Conservation (phyloP, 2,888 invertebrate species). For the Andrena bucephala region DNA sequence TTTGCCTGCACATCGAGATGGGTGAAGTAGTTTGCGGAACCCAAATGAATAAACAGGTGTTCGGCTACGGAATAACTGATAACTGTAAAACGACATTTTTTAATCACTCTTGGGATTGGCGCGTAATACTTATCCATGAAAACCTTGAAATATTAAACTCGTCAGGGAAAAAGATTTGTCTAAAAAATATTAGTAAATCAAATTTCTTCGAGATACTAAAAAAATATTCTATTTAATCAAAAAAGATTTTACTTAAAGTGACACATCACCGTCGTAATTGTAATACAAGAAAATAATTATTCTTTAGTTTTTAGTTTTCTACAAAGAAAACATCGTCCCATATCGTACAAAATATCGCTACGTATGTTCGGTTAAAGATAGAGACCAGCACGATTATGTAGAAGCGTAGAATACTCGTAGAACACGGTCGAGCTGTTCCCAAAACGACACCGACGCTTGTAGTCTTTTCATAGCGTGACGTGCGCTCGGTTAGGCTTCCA, state of each 20-base stretch:
- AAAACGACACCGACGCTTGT: neutral
- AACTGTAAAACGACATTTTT: slow-evolving; percentile 60
- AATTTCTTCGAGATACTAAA: too few species aligned
- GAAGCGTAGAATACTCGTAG: neutral
- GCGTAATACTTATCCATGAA: neutral
- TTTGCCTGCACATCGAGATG: slow-evolving; percentile 63
- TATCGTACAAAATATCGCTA: too few species aligned
- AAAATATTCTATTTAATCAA: too few species aligned
- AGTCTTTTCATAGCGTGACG: neutral
- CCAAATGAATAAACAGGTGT: slow-evolving; percentile 66
- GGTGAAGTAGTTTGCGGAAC: slow-evolving; percentile 65
- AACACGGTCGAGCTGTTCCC: neutral
- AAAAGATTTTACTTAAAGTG: too few species aligned
- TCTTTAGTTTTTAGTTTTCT: too few species aligned
- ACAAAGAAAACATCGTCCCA: too few species aligned
- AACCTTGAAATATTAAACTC: neutral
- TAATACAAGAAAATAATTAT: too few species aligned
- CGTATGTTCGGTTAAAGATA: too few species aligned
- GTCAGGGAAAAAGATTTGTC: too few species aligned
- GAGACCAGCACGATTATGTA: too few species aligned
- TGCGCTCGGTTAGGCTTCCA: slow-evolving; percentile 8
- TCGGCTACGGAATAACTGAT: slow-evolving; percentile 58
- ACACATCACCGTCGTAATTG: too few species aligned
- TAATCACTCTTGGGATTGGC: slow-evolving; percentile 38
- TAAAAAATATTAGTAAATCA: too few species aligned